These are phyloP conservation scores for Pogonomyrmex californicus DNA, from an alignment of 1,140 invertebrate species.

Conservation along the genomic window DNA sequence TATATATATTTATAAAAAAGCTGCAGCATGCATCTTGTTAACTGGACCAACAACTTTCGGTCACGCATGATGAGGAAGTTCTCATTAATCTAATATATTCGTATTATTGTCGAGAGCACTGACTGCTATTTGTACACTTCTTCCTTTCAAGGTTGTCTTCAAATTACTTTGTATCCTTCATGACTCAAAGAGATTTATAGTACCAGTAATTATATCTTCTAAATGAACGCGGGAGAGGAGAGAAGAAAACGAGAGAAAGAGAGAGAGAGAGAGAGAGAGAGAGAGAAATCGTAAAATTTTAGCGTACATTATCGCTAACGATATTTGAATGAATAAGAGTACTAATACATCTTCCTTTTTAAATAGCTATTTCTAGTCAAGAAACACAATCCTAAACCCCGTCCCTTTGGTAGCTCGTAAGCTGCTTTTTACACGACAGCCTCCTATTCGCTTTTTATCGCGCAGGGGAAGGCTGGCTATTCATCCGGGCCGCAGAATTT, in stretches of 20 bases:
- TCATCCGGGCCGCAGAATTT: slow-evolving; percentile 39
- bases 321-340: slow-evolving; percentile 1
- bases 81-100: slow-evolving; percentile 15
- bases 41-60: slow-evolving; percentile 2
- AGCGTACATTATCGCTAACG: not conserved
- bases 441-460: slow-evolving; percentile 40
- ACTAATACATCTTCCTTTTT: not conserved
- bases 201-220: slow-evolving; percentile 16
- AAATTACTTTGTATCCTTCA: not conserved
- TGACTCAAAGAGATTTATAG: slow-evolving; percentile 5
- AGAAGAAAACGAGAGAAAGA: not conserved
- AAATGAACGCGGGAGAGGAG: not conserved
- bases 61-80: not conserved
- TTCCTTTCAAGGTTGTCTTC: not conserved
- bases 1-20: not conserved
- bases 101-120: not conserved
- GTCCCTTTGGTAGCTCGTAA: not conserved
- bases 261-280: no score
- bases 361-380: slow-evolving; percentile 10
- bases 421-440: slow-evolving; percentile 11
- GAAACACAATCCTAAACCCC: slow-evolving; percentile 26
- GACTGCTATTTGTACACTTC: not conserved
- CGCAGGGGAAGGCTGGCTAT: slow-evolving; percentile 25
- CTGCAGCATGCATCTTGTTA: slow-evolving; percentile 16
- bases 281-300: not conserved